phyloP scores from a whole-genome alignment of 1,140 invertebrate species.

The Drosophila repletoides region DNA sequence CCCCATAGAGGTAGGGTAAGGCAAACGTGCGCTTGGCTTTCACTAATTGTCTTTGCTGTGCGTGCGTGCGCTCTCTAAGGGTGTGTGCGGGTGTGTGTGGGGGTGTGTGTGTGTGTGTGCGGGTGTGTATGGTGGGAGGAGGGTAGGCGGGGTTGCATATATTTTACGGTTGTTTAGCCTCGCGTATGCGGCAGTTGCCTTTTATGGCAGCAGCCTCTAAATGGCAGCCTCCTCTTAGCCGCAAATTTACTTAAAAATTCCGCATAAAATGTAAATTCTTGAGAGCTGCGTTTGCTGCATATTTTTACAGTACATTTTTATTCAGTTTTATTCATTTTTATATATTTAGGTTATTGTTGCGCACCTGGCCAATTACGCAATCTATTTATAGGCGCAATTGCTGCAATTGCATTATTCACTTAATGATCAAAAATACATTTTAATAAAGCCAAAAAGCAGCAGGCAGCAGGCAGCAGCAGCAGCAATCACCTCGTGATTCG shows the following conservation, averaged over 20 bases:
- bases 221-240: slow-evolving; percentile 31
- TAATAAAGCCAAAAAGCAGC: slow-evolving; percentile 42
- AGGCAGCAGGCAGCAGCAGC: too few relatives aligned
- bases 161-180: slow-evolving; percentile 76
- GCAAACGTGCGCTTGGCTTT: slow-evolving; percentile 55
- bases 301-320: background rate
- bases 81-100: slow-evolving; percentile 2
- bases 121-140: background rate
- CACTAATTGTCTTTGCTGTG: slow-evolving; percentile 77
- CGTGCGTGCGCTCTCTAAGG: slow-evolving; percentile 35
- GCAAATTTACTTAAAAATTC: slow-evolving; percentile 52
- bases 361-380: slow-evolving; percentile 57
- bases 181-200: slow-evolving; percentile 73
- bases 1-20: slow-evolving; percentile 4
- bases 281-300: background rate
- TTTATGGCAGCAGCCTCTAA: slow-evolving; percentile 63
- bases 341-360: slow-evolving; percentile 15
- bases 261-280: slow-evolving; percentile 64
- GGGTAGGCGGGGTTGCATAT: slow-evolving; percentile 51
- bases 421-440: slow-evolving; percentile 74
- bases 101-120: slow-evolving; percentile 3
- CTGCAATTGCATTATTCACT: slow-evolving; percentile 52
- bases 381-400: slow-evolving; percentile 32
- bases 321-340: slow-evolving; percentile 3
- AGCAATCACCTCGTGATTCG: slow-evolving; percentile 42